Evolutionary conservation across 2,797 vertebrate genomes (phyloP).

Genomic region (Tiaroga cobitis): DNA sequence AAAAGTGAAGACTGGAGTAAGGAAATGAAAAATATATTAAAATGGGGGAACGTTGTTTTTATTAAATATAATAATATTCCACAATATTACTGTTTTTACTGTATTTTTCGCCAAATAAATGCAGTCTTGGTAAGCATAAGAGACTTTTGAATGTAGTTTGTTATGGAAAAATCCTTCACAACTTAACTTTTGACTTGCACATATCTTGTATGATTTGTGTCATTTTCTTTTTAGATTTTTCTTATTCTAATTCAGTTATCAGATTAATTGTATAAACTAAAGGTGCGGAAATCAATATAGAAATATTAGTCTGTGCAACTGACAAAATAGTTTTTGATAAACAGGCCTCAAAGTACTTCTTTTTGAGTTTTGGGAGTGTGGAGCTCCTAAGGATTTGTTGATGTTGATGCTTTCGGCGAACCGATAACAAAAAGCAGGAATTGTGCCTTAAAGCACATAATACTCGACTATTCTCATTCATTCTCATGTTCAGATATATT

Average conservation of each 20-base stretch:
- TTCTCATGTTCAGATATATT: conserved; percentile 2
- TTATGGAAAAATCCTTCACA: neutral
- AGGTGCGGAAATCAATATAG: neutral
- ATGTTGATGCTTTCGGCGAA: conserved; percentile 23
- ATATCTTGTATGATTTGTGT: neutral
- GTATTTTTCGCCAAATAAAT: neutral
- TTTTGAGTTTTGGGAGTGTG: conserved; percentile 10
- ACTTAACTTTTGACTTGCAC: neutral
- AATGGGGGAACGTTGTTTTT: neutral
- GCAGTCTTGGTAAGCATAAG: neutral
- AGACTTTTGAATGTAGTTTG: neutral
- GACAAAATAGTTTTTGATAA: neutral
- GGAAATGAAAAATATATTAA: neutral
- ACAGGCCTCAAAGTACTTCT: neutral
- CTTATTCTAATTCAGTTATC: neutral
- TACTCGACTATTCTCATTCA: conserved; percentile 2
- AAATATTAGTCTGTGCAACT: neutral
- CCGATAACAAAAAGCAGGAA: neutral
- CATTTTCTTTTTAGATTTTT: neutral
- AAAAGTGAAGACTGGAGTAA: neutral
- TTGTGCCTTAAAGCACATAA: neutral
- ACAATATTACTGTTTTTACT: neutral
- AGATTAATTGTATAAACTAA: neutral
- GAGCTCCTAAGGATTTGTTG: neutral
- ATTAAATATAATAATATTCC: neutral